Base-by-base conservation (phyloP, 1,140 invertebrate genomes). In the Musca domestica region DNA sequence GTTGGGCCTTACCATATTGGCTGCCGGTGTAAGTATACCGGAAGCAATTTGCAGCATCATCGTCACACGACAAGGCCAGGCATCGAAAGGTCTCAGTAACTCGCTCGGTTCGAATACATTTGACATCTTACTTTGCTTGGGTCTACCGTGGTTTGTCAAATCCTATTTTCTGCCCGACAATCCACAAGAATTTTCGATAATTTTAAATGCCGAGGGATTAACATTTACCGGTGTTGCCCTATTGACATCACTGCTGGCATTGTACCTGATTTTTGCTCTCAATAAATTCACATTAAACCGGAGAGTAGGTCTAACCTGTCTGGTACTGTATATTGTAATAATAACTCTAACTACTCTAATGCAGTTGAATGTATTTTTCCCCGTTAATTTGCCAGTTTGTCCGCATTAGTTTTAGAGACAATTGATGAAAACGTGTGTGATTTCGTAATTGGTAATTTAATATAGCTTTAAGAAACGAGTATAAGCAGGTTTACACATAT, bases 51-150 rank as follows among this genome's bases (percentile, higher is more conserved):
- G 90, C 1, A 91, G 90, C 74, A 88, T 91, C 2, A 91, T 93
- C 52, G 91, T 93, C 0, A 87, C 88, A 19, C 88, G 88, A 74
- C 90, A 92, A 87, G 91, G 91, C 87, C 82, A 92, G 72, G 91
- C 91, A 20, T 89, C 89, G 3, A 95, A 94, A 92, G 92, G 92
- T 4, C 90, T 95, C 68, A 91, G 90, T 76, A 95, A 93, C 78
- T 92, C 92, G 0, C 90, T 95, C 69, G 92, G 92, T 10, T 94
- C 92, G 0, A 95, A 94, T 73, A 94, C 92, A 0, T 94, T 95
- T 75, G 92, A 94, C 74, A 93, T 94, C 70, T 83, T 94, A 10
- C 80, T 95, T 1, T 94, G 93, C 72, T 82, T 95, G 49, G 92
- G 92, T 3, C 73, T 94, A 14, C 93, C 92, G 0, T 95, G 93